Conservation (phyloP, 1,140 invertebrate species). For the Dendroctonus valens region DNA sequence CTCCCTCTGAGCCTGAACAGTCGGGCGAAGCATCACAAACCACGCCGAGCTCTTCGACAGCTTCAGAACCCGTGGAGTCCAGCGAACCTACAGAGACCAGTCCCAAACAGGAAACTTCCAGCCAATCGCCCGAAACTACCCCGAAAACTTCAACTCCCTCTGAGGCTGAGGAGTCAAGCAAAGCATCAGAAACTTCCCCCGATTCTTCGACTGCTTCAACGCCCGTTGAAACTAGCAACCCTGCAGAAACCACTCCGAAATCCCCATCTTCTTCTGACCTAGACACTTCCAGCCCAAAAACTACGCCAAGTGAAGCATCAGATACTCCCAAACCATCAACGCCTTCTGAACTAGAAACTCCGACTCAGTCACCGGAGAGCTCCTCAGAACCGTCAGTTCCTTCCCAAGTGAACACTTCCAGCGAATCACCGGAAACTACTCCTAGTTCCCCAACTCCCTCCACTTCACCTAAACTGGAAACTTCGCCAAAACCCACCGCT, state of each 20-base stretch:
- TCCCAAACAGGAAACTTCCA: neutral
- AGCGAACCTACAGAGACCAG: neutral
- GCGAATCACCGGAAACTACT: constrained; percentile 14
- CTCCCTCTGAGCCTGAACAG: constrained; percentile 4
- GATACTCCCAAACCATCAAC: neutral
- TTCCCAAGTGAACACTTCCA: too few relatives aligned
- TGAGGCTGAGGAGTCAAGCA: neutral
- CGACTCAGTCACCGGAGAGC: constrained; percentile 3
- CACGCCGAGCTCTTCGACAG: constrained; percentile 1
- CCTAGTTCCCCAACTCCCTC: neutral
- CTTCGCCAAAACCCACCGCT: too few relatives aligned
- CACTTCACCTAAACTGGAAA: neutral
- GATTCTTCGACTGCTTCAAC: constrained; percentile 5
- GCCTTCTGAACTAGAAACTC: neutral
- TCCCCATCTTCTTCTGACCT: neutral
- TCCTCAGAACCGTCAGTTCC: neutral
- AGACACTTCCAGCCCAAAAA: constrained; percentile 5
- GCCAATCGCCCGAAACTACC: constrained; percentile 9
- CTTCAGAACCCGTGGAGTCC: constrained; percentile 1
- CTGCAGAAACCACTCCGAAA: constrained; percentile 10
- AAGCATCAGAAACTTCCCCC: neutral
- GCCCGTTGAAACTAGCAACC: neutral
- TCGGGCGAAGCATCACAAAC: constrained; percentile 4
- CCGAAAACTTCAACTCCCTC: constrained; percentile 11
- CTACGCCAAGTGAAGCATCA: constrained; percentile 12